Percentiles rank a stretch among this genome's conserved stretches.
Conservation (phyloP, 2,113 vertebrate species). For the Chascanopsetta lugubris region DNA sequence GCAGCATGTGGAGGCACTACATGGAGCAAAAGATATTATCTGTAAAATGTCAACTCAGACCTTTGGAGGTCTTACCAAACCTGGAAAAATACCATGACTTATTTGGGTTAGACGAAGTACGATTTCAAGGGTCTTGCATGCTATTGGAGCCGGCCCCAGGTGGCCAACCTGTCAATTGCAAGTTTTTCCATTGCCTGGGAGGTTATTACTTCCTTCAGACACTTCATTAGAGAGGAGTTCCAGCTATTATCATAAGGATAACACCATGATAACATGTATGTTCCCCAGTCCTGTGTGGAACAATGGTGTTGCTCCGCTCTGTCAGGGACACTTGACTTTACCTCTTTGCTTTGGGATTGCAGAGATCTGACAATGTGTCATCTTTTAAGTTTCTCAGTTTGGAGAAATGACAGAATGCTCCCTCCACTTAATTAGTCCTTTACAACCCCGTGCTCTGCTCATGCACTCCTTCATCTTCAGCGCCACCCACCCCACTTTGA, state of each 20-base stretch:
- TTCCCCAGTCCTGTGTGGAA: not conserved
- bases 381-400: conserved; percentile 62
- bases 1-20: not conserved
- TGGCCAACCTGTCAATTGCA: too few species aligned
- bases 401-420: conserved; percentile 42
- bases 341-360: not conserved
- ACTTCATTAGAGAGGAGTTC: not conserved
- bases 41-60: not conserved
- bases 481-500: conserved; percentile 56
- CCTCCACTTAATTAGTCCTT: conserved; percentile 62
- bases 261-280: too few species aligned
- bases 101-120: too few species aligned
- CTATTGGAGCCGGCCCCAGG: too few species aligned
- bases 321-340: not conserved
- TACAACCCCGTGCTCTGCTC: conserved; percentile 40
- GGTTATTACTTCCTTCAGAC: not conserved
- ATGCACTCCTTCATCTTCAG: conserved; percentile 56
- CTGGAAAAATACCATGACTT: too few species aligned
- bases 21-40: not conserved
- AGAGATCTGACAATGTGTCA: conserved; percentile 48
- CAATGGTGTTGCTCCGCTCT: not conserved
- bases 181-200: not conserved
- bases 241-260: not conserved
- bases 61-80: not conserved
- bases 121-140: too few species aligned